Evolutionary conservation across 2,888 invertebrate genomes (phyloP).

Genomic region (Spisula solida): DNA sequence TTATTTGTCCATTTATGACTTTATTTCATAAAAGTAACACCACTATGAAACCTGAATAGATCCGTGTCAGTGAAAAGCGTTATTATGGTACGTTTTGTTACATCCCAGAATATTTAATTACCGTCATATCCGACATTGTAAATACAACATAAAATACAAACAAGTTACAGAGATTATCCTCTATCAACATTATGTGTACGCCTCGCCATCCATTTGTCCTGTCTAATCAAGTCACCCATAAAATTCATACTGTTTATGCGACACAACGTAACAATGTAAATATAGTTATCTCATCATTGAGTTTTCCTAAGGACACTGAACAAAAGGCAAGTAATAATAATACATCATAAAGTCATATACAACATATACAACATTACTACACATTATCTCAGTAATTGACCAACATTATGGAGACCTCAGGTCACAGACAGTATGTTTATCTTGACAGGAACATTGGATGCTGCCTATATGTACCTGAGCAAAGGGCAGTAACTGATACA

Average conservation of each 20-base stretch:
- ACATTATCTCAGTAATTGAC: too few relatives aligned
- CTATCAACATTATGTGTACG: not conserved
- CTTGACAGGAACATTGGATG: too few relatives aligned
- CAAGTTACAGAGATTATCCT: not conserved
- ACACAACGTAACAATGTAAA: not conserved
- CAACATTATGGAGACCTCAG: too few relatives aligned
- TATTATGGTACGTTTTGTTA: conserved; percentile 1
- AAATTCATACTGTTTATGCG: not conserved
- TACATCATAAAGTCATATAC: not conserved
- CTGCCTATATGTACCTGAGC: too few relatives aligned
- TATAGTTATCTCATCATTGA: not conserved
- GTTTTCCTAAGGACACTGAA: not conserved
- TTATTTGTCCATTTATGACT: conserved; percentile 18
- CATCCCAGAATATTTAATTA: conserved; percentile 12
- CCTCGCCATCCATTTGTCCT: not conserved
- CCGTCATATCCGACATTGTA: not conserved
- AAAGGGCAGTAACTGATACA: too few relatives aligned
- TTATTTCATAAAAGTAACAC: not conserved
- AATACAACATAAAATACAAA: not conserved
- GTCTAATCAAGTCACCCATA: not conserved
- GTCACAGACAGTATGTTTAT: too few relatives aligned
- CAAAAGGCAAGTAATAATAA: not conserved
- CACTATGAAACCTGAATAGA: not conserved
- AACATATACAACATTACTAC: too few relatives aligned
- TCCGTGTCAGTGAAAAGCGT: not conserved